Evolutionary conservation across 2,797 vertebrate species (phyloP).

Genomic region (Limnodromus scolopaceus): DNA sequence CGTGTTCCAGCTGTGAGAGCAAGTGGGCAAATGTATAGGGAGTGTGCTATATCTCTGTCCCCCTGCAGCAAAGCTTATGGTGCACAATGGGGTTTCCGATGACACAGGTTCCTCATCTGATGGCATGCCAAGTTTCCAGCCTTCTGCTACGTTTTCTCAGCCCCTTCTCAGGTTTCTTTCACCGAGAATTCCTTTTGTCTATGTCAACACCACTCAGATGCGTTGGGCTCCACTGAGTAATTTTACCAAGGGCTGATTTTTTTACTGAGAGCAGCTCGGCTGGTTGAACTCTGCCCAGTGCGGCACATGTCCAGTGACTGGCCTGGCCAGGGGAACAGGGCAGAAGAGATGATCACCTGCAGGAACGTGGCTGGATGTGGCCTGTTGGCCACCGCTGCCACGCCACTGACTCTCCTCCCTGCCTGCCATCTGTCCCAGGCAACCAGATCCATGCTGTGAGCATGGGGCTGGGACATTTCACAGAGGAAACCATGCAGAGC

Average conservation of each 20-base stretch:
- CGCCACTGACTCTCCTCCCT: rapidly evolving
- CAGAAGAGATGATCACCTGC: background rate
- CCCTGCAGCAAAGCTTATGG: background rate
- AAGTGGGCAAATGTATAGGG: background rate
- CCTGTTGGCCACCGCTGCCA: background rate
- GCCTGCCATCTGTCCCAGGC: background rate
- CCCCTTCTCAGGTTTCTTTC: conserved; percentile 1
- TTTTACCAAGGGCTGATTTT: conserved; percentile 20
- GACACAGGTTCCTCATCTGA: background rate
- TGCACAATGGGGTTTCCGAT: background rate
- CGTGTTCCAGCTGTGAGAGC: background rate
- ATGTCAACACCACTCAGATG: background rate
- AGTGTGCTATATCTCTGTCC: background rate
- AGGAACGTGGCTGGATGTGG: rapidly evolving
- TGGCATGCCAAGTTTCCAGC: background rate
- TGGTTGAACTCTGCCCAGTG: background rate
- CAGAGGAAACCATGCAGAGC: background rate
- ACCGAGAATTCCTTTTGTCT: conserved; percentile 11
- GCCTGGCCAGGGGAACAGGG: background rate
- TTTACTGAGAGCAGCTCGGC: background rate
- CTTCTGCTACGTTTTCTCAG: background rate
- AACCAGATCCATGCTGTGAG: background rate
- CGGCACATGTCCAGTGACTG: rapidly evolving
- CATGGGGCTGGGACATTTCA: background rate
- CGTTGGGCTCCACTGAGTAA: background rate